phyloP scores from a whole-genome alignment of 2,797 vertebrate species.

The Anguilla pacifica region DNA sequence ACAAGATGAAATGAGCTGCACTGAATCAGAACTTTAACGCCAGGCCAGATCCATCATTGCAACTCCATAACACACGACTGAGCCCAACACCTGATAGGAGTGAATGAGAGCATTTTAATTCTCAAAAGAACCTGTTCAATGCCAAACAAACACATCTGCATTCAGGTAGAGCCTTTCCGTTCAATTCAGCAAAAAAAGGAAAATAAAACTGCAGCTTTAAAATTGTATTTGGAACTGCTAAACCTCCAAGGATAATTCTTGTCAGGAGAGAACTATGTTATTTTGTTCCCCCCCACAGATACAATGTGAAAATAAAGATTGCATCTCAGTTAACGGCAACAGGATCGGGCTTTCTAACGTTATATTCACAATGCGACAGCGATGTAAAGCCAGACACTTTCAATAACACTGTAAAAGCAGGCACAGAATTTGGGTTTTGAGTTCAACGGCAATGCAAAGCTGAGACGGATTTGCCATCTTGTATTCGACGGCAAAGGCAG shows the following conservation, averaged over 20 bases:
- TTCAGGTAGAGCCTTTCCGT: background rate
- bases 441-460: background rate
- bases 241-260: background rate
- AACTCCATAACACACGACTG: background rate
- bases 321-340: background rate
- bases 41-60: background rate
- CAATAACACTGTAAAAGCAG: background rate
- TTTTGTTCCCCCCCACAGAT: background rate
- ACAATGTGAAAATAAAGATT: background rate
- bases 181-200: background rate
- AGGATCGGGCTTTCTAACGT: background rate
- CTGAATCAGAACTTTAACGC: background rate
- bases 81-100: background rate
- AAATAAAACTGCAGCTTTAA: conserved; percentile 1
- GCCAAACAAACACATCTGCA: background rate
- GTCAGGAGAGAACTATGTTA: background rate
- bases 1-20: background rate
- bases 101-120: background rate
- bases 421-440: background rate
- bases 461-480: background rate
- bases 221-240: conserved; percentile 6
- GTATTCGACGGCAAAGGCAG: background rate
- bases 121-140: background rate
- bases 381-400: background rate
- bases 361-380: background rate